Evolutionary conservation across 2,113 vertebrate species (phyloP).

Genomic region (Xiphorhynchus elegans): DNA sequence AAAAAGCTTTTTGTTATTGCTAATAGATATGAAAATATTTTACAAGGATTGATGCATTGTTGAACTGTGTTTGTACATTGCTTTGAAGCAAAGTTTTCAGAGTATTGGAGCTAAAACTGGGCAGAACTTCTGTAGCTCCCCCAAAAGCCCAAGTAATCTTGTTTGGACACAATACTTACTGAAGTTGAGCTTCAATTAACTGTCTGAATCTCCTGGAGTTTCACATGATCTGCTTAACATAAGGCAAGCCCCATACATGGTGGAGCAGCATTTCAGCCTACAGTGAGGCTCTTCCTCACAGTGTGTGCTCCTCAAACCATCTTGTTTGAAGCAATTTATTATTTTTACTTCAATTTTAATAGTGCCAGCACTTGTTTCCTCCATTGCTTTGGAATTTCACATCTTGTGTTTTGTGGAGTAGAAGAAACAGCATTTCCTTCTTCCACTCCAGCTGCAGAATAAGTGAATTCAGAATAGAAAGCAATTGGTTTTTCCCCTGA

Average conservation of each 20-base stretch:
- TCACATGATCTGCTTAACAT: background rate
- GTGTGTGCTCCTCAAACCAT: accelerated
- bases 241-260: background rate
- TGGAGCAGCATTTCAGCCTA: background rate
- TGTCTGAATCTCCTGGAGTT: background rate
- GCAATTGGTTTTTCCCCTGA: background rate
- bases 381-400: background rate
- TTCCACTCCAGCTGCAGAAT: background rate
- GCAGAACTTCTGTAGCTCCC: background rate
- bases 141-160: background rate
- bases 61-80: background rate
- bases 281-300: background rate
- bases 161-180: background rate
- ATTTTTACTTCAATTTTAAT: background rate
- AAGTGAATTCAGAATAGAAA: background rate
- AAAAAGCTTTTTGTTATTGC: background rate
- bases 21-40: background rate
- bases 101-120: background rate
- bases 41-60: background rate
- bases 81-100: background rate
- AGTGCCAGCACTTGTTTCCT: background rate
- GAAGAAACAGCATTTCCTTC: background rate
- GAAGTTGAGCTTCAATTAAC: background rate
- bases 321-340: background rate
- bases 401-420: background rate